Evolutionary conservation across 2,113 vertebrate species (phyloP).

Genomic region (Pao palembangensis): DNA sequence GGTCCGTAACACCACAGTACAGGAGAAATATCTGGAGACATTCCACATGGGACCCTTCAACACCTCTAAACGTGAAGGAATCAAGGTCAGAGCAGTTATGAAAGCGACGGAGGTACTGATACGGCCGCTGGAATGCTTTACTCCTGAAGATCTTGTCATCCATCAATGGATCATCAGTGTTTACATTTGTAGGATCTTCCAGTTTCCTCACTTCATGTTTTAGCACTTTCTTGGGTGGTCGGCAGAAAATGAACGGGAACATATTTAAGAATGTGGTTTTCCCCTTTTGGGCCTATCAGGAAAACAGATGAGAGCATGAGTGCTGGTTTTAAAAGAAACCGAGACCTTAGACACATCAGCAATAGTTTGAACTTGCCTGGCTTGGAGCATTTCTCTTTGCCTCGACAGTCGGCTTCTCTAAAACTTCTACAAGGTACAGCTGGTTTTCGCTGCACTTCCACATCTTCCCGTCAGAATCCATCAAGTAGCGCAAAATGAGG

Average conservation of each 20-base stretch:
- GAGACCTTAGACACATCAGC: not conserved
- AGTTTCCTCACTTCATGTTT: constrained; percentile 61
- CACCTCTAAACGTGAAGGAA: constrained; percentile 67
- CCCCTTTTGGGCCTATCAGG: constrained; percentile 42
- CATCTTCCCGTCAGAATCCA: constrained; percentile 82
- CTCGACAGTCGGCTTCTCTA: constrained; percentile 59
- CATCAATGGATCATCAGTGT: constrained; percentile 77
- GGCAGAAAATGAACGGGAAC: constrained; percentile 87
- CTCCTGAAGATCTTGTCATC: constrained; percentile 82
- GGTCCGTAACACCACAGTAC: constrained; percentile 83
- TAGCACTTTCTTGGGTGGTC: constrained; percentile 86
- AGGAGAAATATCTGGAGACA: constrained; percentile 88
- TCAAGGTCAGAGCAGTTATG: constrained; percentile 73
- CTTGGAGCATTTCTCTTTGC: constrained; percentile 45
- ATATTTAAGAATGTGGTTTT: constrained; percentile 77
- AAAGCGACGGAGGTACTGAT: constrained; percentile 87
- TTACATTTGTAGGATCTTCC: constrained; percentile 21
- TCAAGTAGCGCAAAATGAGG: constrained; percentile 83
- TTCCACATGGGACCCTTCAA: constrained; percentile 80
- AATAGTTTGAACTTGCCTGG: constrained; percentile 61
- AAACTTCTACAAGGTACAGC: constrained; percentile 86
- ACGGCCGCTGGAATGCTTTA: constrained; percentile 88
- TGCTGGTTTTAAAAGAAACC: not conserved
- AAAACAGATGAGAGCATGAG: constrained; percentile 18
- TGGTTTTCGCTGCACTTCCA: constrained; percentile 85